Conservation (phyloP, 2,797 vertebrate genomes). For the Tokudaia tokunoshimensis region DNA sequence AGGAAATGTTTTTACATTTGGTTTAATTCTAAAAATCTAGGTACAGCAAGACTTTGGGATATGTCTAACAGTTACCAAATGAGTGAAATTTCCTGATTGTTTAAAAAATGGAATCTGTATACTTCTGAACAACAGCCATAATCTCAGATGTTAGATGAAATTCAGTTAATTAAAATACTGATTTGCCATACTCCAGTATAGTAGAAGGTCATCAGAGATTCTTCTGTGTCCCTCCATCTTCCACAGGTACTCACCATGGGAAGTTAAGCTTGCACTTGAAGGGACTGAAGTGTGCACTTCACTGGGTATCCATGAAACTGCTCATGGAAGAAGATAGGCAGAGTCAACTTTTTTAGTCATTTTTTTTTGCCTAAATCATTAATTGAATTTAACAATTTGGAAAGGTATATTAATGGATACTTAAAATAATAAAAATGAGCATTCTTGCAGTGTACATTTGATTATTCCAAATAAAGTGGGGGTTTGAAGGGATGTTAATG, state of each 20-base stretch:
- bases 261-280: not conserved
- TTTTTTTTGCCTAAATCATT: not conserved
- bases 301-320: constrained; percentile 38
- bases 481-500: not conserved
- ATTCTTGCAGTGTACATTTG: not conserved
- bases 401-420: not conserved
- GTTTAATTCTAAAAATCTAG: not conserved
- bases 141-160: not conserved
- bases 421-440: not conserved
- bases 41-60: not conserved
- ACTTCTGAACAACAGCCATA: not conserved
- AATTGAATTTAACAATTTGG: not conserved
- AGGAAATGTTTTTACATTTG: not conserved
- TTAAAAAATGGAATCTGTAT: not conserved
- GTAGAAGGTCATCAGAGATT: constrained; percentile 30
- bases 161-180: not conserved
- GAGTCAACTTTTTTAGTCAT: not conserved
- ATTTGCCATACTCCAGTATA: not conserved
- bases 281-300: not conserved
- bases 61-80: not conserved
- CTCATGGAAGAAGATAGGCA: constrained; percentile 33
- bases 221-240: not conserved
- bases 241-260: constrained; percentile 45
- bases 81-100: not conserved
- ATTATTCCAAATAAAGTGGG: not conserved